Evolutionary conservation across 2,113 vertebrate species (phyloP), one percentile per base, ranked within the genome.

Genomic region (Syngnathus floridae): DNA sequence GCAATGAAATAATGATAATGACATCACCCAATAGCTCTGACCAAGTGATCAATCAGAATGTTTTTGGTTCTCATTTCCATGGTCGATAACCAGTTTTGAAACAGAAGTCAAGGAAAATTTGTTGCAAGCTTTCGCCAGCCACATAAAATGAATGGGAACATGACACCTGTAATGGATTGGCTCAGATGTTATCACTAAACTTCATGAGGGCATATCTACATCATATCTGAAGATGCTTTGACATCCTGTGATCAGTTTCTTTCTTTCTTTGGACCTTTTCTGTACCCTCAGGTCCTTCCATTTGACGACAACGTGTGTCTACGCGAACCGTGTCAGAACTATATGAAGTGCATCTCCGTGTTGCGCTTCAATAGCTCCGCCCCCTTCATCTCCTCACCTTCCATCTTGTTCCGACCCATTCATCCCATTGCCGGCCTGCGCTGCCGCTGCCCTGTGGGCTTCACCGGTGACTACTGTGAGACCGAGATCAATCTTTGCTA

Each of bases 291-390:
- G 91, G 96, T 98, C 52, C 90, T 99, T 64, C 97, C 97, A 0
- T 99, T 99, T 0, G 97, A 99, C 0, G 97, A 99, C 89, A 99
- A 99, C 1, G 95, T 99, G 66, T 99, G 97, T 77, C 88, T 99
- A 75, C 92, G 97, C 0, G 97, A 99, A 81, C 97, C 97, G 13
- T 99, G 97, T 58, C 94, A 99, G 88, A 99, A 99, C 91, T 99
- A 99, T 90, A 99, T 99, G 97, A 98, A 98, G 82, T 99, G 97
- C 78, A 95, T 99, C 87, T 98, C 95, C 0, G 96, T 99, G 70
- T 93, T 98, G 66, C 94, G 94, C 80, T 99, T 99, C 0, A 96
- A 99, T 81, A 98, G 95, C 79, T 98, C 96, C 0, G 95, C 95
- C 6, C 95, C 97, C 48, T 99, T 99, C 88, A 93, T 99, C 16